Evolutionary conservation across 2,113 vertebrate genomes (phyloP).

Genomic region (Eclectus roratus): DNA sequence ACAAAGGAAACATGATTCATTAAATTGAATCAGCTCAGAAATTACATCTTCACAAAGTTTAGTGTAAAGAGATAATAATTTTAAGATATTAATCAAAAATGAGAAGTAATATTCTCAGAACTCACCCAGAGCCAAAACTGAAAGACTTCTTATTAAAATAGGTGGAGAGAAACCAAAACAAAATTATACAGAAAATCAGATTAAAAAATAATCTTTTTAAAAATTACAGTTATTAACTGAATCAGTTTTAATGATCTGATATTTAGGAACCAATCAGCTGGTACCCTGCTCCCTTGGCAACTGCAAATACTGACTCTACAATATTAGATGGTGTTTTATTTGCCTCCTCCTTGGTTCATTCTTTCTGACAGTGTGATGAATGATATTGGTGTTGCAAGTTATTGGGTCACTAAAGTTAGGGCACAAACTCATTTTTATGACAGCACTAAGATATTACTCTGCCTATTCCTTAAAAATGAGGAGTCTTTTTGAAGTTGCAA

Average conservation of each 20-base stretch:
- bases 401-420: constrained; percentile 41
- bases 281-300: background rate
- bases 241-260: constrained; percentile 3
- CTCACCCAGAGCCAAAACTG: background rate
- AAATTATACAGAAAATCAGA: background rate
- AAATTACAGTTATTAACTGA: background rate
- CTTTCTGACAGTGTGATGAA: constrained; percentile 47
- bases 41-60: background rate
- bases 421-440: constrained; percentile 43
- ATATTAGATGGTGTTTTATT: background rate
- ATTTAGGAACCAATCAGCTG: background rate
- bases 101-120: background rate
- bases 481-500: background rate
- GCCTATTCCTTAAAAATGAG: constrained; percentile 25
- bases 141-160: background rate
- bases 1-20: constrained; percentile 1
- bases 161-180: background rate
- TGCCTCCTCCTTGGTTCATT: background rate
- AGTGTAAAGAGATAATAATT: background rate
- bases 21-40: constrained; percentile 7
- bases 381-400: constrained; percentile 30
- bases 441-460: constrained; percentile 24
- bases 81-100: constrained; percentile 6
- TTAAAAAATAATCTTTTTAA: background rate
- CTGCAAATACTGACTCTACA: background rate